Conservation (phyloP, 2,888 invertebrate species). For the Phorcus lineatus region DNA sequence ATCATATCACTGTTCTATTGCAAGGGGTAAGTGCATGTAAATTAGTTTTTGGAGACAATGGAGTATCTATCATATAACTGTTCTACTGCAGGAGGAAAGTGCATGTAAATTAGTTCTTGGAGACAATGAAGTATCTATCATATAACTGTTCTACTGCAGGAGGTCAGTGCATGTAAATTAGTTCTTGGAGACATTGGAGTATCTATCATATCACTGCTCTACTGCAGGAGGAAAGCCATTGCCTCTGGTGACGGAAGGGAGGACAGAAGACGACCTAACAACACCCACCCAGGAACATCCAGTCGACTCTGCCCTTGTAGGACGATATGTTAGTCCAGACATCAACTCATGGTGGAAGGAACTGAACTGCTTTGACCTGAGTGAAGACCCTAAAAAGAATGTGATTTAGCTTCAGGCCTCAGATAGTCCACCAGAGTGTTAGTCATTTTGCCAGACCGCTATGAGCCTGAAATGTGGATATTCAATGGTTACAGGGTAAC, state of each 20-base stretch:
- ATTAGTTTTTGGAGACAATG: too few relatives aligned
- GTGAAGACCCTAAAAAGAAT: not conserved
- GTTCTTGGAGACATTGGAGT: not conserved
- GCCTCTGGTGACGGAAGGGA: constrained; percentile 52
- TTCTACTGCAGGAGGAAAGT: too few relatives aligned
- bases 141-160: too few relatives aligned
- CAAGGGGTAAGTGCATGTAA: too few relatives aligned
- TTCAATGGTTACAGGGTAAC: too few relatives aligned
- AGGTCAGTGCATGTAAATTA: too few relatives aligned
- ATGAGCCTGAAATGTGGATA: too few relatives aligned
- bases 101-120: too few relatives aligned
- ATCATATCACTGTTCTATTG: too few relatives aligned
- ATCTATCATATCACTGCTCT: not conserved
- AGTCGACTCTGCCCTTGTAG: constrained; percentile 55
- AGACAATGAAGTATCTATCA: too few relatives aligned
- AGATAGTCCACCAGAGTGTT: constrained; percentile 4
- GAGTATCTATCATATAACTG: too few relatives aligned
- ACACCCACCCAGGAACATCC: constrained; percentile 42
- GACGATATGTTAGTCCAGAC: constrained; percentile 61
- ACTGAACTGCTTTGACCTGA: constrained; percentile 32
- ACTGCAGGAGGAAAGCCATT: constrained; percentile 59
- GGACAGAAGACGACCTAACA: constrained; percentile 42
- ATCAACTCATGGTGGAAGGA: constrained; percentile 66
- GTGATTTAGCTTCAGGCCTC: not conserved
- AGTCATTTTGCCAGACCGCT: too few relatives aligned